phyloP scores from a whole-genome alignment of 2,888 invertebrate species.

The Eristalis tenax region DNA sequence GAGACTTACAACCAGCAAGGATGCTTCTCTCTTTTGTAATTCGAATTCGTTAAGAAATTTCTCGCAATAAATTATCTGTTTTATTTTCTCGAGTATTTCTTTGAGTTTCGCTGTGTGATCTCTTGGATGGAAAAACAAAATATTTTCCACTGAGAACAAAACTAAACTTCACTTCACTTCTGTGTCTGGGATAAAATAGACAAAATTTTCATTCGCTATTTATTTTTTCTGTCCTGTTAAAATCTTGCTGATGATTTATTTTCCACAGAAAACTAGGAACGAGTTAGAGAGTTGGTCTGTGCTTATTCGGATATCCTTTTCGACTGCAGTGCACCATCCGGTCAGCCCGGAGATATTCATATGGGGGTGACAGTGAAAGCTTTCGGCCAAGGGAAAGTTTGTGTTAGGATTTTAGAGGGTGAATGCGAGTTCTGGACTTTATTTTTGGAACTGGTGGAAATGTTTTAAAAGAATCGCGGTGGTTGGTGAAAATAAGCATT shows the following conservation, averaged over 20 bases:
- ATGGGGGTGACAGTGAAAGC: constrained; percentile 43
- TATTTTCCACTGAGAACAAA: constrained; percentile 2
- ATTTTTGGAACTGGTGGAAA: background rate
- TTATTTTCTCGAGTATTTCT: background rate
- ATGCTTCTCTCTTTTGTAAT: constrained; percentile 10
- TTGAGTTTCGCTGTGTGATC: constrained; percentile 19
- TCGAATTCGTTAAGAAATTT: constrained; percentile 19
- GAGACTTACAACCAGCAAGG: constrained; percentile 37
- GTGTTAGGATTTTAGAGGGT: background rate
- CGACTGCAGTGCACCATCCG: constrained; percentile 68
- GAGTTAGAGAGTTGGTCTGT: constrained; percentile 24
- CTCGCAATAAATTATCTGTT: background rate
- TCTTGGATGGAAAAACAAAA: constrained; percentile 22
- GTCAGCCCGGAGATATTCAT: constrained; percentile 22
- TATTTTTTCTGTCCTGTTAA: background rate
- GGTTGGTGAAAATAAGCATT: background rate
- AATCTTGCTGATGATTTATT: background rate
- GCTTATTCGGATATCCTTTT: constrained; percentile 53
- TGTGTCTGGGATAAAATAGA: constrained; percentile 12
- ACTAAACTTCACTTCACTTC: background rate
- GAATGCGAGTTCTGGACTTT: background rate
- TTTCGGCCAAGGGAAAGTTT: constrained; percentile 3
- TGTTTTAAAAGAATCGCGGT: background rate
- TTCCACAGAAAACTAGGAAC: background rate
- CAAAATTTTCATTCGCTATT: constrained; percentile 7